These are phyloP conservation scores for Anolis carolinensis DNA, from an alignment of 2,113 vertebrate species.

Conservation along the genomic window DNA sequence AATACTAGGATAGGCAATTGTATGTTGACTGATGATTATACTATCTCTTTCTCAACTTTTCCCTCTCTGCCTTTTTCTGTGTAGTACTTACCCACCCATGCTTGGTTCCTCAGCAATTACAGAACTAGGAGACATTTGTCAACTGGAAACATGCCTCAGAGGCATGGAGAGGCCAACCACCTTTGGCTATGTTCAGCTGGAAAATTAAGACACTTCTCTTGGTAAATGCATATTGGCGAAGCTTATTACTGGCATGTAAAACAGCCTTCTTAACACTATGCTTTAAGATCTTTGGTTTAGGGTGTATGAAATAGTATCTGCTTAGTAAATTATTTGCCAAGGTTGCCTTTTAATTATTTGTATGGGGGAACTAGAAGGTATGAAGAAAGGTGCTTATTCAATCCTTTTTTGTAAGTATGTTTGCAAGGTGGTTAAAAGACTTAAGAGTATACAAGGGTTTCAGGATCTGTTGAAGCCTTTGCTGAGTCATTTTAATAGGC, in stretches of 20 bases:
- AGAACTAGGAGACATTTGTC: no score
- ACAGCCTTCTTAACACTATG: background rate
- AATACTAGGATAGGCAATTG: background rate
- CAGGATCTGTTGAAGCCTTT: conserved; percentile 53
- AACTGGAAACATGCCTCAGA: background rate
- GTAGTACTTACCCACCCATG: no score
- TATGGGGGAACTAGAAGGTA: background rate
- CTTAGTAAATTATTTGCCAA: background rate
- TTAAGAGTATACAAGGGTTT: conserved; percentile 37
- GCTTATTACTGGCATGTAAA: background rate
- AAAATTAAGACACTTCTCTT: background rate
- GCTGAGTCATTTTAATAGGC: conserved; percentile 36
- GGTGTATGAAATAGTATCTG: conserved; percentile 34
- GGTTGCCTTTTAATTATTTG: conserved; percentile 27
- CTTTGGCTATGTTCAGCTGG: background rate
- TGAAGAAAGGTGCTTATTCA: conserved; percentile 11
- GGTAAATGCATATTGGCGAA: conserved; percentile 21
- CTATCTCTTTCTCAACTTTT: no score
- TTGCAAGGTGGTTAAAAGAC: conserved; percentile 55
- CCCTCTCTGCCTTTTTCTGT: no score
- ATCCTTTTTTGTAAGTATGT: conserved; percentile 47
- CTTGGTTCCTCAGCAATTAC: no score
- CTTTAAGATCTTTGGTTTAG: conserved; percentile 22
- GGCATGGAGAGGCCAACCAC: background rate
- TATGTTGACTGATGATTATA: background rate